Evolutionary conservation across 2,888 invertebrate genomes (phyloP), one percentile per base, ranked within the genome.

Genomic region (Brachycybe producta): DNA sequence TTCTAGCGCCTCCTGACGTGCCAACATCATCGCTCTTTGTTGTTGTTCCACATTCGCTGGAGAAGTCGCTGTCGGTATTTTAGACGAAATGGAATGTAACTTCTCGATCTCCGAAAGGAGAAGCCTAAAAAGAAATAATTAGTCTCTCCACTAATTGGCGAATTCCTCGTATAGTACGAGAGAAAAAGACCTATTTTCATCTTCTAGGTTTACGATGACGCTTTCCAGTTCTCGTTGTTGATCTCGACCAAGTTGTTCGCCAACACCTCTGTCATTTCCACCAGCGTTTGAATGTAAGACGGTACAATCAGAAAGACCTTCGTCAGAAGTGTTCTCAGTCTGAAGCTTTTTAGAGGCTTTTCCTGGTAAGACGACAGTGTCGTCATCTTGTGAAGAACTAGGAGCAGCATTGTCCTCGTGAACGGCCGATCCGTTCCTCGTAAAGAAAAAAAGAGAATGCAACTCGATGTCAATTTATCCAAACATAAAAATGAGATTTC

Each of bases 181-280:
- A n/a, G n/a, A n/a, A n/a, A n/a, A n/a, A n/a, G 7, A 65, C 65
- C 62, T 63, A 55, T 66, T 65, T 58, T 67, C 67, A 42, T 75
- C 71, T 66, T 84, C 82, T 54, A 84, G 66, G 59, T 82, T 78
- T 53, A 69, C 71, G 44, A 84, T 83, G 56, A 83, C 77, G 60
- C 78, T 76, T 59, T 82, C 78, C 41, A 84, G 64, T 61, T 82
- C 76, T 17, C 69, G 65, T 17, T 75, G 70, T 5, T 50, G 42
- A 21, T 39, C 24, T 11, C 19, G 39, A 24, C 24, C 39, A n/a
- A n/a, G n/a, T n/a, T n/a, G n/a, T n/a, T n/a, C n/a, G n/a, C n/a
- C n/a, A n/a, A n/a, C n/a, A n/a, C n/a, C n/a, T n/a, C n/a, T n/a
- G n/a, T n/a, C n/a, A n/a, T n/a, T n/a, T n/a, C n/a, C n/a, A n/a